phyloP scores from a whole-genome alignment of 2,113 vertebrate species.

The Spilogale gracilis region DNA sequence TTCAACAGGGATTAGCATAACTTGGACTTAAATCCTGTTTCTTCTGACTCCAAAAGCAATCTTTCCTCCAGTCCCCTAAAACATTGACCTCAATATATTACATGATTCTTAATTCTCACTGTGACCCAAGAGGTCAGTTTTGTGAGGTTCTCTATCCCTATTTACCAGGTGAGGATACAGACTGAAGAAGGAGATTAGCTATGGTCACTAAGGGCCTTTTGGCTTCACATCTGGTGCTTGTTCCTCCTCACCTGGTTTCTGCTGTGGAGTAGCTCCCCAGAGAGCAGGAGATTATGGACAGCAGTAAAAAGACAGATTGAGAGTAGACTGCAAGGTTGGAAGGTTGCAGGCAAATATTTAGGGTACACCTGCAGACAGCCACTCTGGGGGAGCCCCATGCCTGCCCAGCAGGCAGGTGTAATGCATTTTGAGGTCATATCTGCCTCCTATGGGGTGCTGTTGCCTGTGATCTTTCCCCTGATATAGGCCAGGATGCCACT shows the following conservation, averaged over 20 bases:
- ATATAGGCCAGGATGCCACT: neutral
- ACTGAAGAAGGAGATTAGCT: neutral
- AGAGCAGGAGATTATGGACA: neutral
- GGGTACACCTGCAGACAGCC: neutral
- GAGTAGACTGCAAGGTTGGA: neutral
- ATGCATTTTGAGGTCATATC: constrained; percentile 50
- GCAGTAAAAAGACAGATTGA: neutral
- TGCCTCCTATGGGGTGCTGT: constrained; percentile 2
- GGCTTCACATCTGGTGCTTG: neutral
- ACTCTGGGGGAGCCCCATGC: neutral
- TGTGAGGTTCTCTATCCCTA: neutral
- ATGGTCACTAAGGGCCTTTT: neutral
- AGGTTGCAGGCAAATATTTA: neutral
- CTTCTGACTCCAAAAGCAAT: neutral
- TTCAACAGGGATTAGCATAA: neutral
- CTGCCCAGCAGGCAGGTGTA: neutral
- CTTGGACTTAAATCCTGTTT: neutral
- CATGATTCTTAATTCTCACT: neutral
- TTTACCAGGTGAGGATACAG: neutral
- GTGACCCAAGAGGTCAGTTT: neutral
- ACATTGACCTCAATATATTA: neutral
- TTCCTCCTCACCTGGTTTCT: neutral
- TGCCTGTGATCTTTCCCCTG: neutral
- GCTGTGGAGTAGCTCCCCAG: neutral
- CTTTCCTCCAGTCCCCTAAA: neutral